Percentiles rank a stretch among this genome's conserved stretches.
These are phyloP conservation scores for Elegia similella DNA, from an alignment of 2,888 invertebrate genomes.

Conservation along the genomic window DNA sequence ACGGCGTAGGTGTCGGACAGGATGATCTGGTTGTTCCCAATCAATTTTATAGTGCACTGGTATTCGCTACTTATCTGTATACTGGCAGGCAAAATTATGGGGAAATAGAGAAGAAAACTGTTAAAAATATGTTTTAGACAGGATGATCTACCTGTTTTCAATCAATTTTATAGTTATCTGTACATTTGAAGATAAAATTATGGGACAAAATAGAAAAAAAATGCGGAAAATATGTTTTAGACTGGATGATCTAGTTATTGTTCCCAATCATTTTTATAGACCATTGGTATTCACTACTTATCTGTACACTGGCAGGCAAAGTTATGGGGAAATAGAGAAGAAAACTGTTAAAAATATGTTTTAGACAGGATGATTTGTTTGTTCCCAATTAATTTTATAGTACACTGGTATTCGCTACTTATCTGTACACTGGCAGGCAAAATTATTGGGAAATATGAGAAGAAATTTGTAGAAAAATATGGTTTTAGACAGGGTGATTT, in stretches of 20 bases:
- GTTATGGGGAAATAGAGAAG: too few species aligned
- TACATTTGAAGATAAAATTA: not conserved
- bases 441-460: too few species aligned
- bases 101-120: not conserved
- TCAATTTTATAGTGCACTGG: conserved; percentile 66
- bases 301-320: conserved; percentile 20
- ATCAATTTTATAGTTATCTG: conserved; percentile 65
- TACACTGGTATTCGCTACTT: too few species aligned
- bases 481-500: conserved; percentile 48
- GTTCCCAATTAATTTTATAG: too few species aligned
- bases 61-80: conserved; percentile 57
- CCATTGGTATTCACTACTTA: conserved; percentile 57
- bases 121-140: conserved; percentile 32
- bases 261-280: conserved; percentile 67
- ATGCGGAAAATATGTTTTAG: conserved; percentile 1
- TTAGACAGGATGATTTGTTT: too few species aligned
- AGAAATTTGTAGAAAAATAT: too few species aligned
- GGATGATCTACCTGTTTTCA: conserved; percentile 60
- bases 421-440: too few species aligned
- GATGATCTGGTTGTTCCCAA: conserved; percentile 60
- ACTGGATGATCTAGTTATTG: conserved; percentile 60
- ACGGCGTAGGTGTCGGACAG: conserved; percentile 31
- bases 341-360: too few species aligned
- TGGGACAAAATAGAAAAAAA: too few species aligned
- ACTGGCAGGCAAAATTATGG: conserved; percentile 27